Evolutionary conservation across 1,140 invertebrate species (phyloP).

Genomic region (Cydia pomonella): DNA sequence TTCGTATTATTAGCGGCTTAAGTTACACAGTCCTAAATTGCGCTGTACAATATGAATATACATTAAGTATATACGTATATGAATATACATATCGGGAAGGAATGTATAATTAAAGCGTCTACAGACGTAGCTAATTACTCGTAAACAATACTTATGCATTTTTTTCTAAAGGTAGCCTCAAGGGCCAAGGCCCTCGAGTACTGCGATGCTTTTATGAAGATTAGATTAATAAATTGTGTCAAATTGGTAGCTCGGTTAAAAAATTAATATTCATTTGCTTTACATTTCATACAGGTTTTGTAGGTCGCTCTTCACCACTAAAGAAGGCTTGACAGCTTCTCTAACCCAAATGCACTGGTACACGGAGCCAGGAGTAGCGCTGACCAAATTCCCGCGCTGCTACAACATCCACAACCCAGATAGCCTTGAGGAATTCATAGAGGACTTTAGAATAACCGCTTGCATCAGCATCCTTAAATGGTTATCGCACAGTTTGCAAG

Average conservation of each 20-base stretch:
- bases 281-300: conserved; percentile 82
- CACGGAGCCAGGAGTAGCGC: conserved; percentile 89
- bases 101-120: no score
- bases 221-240: no score
- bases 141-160: no score
- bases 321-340: conserved; percentile 92
- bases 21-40: background rate
- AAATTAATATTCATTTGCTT: no score
- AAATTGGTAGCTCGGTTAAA: no score
- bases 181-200: no score
- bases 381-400: conserved; percentile 92
- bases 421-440: conserved; percentile 92
- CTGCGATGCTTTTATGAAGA: background rate
- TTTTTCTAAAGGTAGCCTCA: no score
- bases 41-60: background rate
- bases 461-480: conserved; percentile 92
- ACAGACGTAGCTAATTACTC: no score
- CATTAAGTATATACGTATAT: no score
- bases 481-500: conserved; percentile 83
- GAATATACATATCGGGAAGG: background rate
- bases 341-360: conserved; percentile 95
- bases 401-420: conserved; percentile 93
- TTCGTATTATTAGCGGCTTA: conserved; percentile 76
- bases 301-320: conserved; percentile 93
- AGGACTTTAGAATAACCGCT: conserved; percentile 94